Conservation (phyloP, 2,113 vertebrate genomes). For the Orycteropus afer region DNA sequence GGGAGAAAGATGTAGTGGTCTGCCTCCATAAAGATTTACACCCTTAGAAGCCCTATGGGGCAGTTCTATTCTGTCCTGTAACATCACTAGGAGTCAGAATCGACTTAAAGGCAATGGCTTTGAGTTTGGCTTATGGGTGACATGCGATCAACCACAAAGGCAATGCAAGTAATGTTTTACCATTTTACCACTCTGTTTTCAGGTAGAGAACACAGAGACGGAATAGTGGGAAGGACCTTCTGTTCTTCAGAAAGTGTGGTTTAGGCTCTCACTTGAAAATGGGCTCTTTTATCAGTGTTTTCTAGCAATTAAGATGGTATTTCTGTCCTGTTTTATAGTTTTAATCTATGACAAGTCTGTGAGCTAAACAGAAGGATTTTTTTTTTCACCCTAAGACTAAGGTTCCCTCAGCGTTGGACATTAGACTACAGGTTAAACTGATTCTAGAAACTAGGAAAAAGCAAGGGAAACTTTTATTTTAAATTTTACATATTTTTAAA, state of each 20-base stretch:
- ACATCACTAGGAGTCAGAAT: too few relatives aligned
- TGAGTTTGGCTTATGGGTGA: neutral
- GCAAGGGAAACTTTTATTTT: neutral
- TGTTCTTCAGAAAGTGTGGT: neutral
- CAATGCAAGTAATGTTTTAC: neutral
- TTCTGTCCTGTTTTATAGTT: constrained; percentile 1
- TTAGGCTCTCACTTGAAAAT: neutral
- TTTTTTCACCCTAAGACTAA: neutral
- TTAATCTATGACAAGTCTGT: neutral
- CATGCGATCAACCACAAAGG: neutral
- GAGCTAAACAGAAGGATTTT: neutral
- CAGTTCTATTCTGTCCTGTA: too few relatives aligned
- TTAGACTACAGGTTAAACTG: neutral
- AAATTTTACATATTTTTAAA: neutral
- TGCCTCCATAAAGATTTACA: too few relatives aligned
- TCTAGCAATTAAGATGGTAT: neutral
- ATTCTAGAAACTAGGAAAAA: constrained; percentile 12
- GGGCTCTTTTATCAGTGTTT: neutral
- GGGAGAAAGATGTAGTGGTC: too few relatives aligned
- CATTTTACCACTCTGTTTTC: neutral
- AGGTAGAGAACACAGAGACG: neutral
- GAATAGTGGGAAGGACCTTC: neutral
- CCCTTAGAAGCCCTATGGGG: too few relatives aligned
- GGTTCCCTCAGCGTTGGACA: neutral
- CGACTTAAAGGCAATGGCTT: too few relatives aligned